A percentile compares a stretch with the other conserved stretches of the same genome.
phyloP scores from a whole-genome alignment of 2,888 invertebrate species.

The Hirtodrosophila duncani region DNA sequence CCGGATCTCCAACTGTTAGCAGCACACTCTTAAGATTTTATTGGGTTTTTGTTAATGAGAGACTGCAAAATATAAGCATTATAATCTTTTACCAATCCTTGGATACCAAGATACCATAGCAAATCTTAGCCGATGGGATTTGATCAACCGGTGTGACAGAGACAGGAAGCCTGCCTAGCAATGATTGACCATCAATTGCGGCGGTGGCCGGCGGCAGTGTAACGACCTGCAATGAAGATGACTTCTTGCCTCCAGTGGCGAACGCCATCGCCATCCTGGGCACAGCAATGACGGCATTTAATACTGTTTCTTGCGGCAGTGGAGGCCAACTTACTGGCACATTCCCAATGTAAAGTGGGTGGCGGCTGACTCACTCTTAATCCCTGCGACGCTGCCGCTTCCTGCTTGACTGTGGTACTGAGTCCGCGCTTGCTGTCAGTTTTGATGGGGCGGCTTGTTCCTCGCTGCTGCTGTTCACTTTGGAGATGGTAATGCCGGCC shows the following conservation, averaged over 20 bases:
- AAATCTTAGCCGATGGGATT: too few relatives aligned
- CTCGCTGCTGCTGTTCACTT: constrained; percentile 14
- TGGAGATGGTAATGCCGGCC: constrained; percentile 48
- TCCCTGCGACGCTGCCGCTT: background rate
- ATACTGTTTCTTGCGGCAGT: background rate
- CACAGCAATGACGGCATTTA: background rate
- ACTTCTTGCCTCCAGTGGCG: too few relatives aligned
- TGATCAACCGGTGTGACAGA: background rate
- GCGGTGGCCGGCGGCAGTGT: too few relatives aligned
- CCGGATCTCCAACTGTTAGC: too few relatives aligned
- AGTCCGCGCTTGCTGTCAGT: constrained; percentile 38
- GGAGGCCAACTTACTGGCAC: background rate
- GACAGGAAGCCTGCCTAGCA: constrained; percentile 1
- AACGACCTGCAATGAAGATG: too few relatives aligned
- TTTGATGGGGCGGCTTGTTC: constrained; percentile 11
- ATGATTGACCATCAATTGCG: background rate
- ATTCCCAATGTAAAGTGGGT: background rate
- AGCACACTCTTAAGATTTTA: too few relatives aligned
- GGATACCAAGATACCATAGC: constrained; percentile 60
- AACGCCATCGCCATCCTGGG: background rate
- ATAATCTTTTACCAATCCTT: too few relatives aligned
- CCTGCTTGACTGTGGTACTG: constrained; percentile 1
- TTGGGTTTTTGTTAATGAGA: too few relatives aligned
- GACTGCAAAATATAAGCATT: too few relatives aligned
- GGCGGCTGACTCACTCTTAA: too few relatives aligned